These are phyloP conservation scores for Lycophotia porphyrea DNA, from an alignment of 2,888 invertebrate species.

Conservation along the genomic window DNA sequence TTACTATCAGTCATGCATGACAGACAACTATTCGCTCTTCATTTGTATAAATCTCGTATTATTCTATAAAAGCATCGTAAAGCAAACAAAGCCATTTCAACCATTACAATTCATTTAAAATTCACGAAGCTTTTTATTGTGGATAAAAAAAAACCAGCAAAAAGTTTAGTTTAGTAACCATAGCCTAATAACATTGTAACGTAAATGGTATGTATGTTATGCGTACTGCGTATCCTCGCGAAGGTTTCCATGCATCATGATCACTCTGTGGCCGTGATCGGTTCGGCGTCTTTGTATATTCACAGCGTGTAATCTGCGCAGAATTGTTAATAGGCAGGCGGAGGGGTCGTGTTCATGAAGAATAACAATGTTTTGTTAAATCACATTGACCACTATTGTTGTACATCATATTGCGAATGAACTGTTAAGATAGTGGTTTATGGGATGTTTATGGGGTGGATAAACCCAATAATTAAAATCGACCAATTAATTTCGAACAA, in stretches of 20 bases:
- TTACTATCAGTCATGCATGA: too few species aligned
- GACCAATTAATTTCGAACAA: not conserved
- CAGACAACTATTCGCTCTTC: too few species aligned
- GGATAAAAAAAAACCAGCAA: not conserved
- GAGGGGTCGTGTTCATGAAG: not conserved
- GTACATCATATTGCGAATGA: not conserved
- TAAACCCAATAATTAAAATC: not conserved
- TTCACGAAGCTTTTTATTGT: not conserved
- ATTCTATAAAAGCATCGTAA: not conserved
- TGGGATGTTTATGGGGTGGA: too few species aligned
- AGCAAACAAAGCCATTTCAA: not conserved
- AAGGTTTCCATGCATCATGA: constrained; percentile 26
- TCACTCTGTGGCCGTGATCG: constrained; percentile 35
- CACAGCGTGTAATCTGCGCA: constrained; percentile 13
- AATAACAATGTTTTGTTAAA: not conserved
- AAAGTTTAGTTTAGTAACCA: not conserved
- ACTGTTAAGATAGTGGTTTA: not conserved
- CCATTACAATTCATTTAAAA: not conserved
- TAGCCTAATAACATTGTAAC: not conserved
- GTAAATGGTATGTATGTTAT: not conserved
- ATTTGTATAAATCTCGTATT: not conserved
- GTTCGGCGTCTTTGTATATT: constrained; percentile 27
- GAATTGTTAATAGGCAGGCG: constrained; percentile 26
- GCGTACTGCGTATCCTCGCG: constrained; percentile 30
- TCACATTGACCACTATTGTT: not conserved